Evolutionary conservation across 2,888 invertebrate species (phyloP), one percentile per base, ranked within the genome.

Genomic region (Linnaemya tessellans): DNA sequence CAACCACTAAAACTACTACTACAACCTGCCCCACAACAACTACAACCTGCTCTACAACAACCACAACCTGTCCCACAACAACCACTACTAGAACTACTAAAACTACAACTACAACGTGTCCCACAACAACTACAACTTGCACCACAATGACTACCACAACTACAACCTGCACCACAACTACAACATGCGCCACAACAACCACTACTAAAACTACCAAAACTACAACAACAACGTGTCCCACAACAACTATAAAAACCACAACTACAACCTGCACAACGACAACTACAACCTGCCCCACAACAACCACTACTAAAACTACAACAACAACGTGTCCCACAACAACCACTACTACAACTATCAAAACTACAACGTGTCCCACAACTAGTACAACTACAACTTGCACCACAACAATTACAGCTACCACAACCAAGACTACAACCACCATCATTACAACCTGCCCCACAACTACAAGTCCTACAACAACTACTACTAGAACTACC

Each of bases 1-100:
- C 41, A 11, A 70, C 62, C 22, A 38, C 65, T 30, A 80, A 86
- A 30, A 49, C 49, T n/a, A 64, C 30, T 1, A 35, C 67, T 20
- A 68, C 67, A 51, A 35, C 80, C 10, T 10, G 15, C 8, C 11
- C 43, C 13, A 54, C 64, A 43, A 64, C 41, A 1, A 15, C 73
- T 4, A 78, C 49, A 46, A 68, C 51, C 9, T 22, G 38, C 20
- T 74, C 83, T 22, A 58, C 83, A 22, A 56, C 77, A 13, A 68
- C 80, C 20, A 68, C 54, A n/a, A 56, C 70, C 11, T 38, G 20
- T 10, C 25, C 68, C 41, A 70, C 38, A 1, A 56, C 18, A 15
- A 56, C 56, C 2, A 43, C 71, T 13, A 43, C 18, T 7, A 71
- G 5, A 43, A 58, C 18, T 3, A 35, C 35, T 1, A 54, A 3